Evolutionary conservation across 2,113 vertebrate species (phyloP).

Genomic region (Mormyrus iriodes): DNA sequence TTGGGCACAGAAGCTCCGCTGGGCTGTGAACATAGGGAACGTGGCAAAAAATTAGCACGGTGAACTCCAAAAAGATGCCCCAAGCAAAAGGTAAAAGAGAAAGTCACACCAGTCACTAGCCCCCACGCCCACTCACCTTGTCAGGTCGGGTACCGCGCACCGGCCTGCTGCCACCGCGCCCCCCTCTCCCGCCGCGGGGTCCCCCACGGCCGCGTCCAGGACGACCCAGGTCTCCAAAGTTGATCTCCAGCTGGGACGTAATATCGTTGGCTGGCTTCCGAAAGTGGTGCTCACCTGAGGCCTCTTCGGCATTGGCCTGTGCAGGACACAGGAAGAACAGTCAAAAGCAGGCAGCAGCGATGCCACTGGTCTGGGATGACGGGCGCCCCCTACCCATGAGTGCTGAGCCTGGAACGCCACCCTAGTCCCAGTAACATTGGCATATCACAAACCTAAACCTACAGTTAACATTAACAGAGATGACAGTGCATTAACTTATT

Average conservation of each 20-base stretch:
- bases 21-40: conserved; percentile 61
- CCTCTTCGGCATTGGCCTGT: conserved; percentile 74
- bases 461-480: neutral
- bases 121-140: conserved; percentile 69
- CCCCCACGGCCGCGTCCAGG: conserved; percentile 90
- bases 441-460: neutral
- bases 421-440: no score
- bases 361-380: neutral
- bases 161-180: conserved; percentile 70
- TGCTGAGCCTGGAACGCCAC: neutral
- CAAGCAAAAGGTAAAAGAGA: neutral
- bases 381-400: neutral
- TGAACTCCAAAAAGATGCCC: neutral
- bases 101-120: neutral
- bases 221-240: conserved; percentile 94
- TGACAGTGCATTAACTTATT: no score
- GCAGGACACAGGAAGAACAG: neutral
- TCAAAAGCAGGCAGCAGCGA: neutral
- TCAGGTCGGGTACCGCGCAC: conserved; percentile 84
- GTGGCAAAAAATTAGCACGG: conserved; percentile 27
- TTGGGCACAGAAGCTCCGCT: conserved; percentile 90
- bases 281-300: conserved; percentile 88
- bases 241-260: conserved; percentile 97
- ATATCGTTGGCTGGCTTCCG: conserved; percentile 98
- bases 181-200: conserved; percentile 81